Base-by-base conservation (phyloP, 2,797 vertebrate genomes). In the Xenops minutus region DNA sequence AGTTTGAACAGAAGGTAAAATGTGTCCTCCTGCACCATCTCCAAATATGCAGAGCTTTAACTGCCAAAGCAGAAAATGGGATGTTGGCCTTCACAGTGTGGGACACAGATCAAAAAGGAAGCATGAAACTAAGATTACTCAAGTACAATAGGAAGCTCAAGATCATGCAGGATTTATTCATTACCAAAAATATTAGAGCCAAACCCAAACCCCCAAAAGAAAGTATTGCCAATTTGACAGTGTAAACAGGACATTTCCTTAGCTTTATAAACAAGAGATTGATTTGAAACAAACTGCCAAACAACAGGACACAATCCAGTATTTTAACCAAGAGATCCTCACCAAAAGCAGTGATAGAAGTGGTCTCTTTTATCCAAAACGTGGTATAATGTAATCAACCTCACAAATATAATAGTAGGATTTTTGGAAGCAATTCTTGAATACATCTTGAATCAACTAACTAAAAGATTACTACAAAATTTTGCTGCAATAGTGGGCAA, bases 91-190 rank as follows among this genome's bases (percentile, higher is more conserved):
- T 92, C 80, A 83, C 72, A 93, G 84, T 3, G 0, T 83, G 88
- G 84, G 91, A 91, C 54, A 58, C 44, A 61, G 89, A 91, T 93
- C 67, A 96, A 83, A 88, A 88, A 96, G 74, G 85, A 96, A 88
- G 92, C 87, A 94, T 36, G 91, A 96, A 93, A 94, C 67, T 63
- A 72, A 94, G 52, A 96, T 89, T 96, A 93, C 64, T 94, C 44
- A 93, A 92, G 88, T 85, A 79, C 64, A 95, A 92, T 74, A 94
- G 88, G 92, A 96, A 96, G 85, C 78, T 88, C 1, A 4, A 95
- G 61, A 85, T 92, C 67, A 85, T 85, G 71, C 27, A 91, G 89
- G 58, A 93, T 95, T 96, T 96, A 89, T 82, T 90, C 88, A 69
- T 64, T 86, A 91, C 75, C 64, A 88, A 93, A 96, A 97, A 91